Evolutionary conservation across 2,113 vertebrate genomes (phyloP).

Genomic region (Labeo catla): DNA sequence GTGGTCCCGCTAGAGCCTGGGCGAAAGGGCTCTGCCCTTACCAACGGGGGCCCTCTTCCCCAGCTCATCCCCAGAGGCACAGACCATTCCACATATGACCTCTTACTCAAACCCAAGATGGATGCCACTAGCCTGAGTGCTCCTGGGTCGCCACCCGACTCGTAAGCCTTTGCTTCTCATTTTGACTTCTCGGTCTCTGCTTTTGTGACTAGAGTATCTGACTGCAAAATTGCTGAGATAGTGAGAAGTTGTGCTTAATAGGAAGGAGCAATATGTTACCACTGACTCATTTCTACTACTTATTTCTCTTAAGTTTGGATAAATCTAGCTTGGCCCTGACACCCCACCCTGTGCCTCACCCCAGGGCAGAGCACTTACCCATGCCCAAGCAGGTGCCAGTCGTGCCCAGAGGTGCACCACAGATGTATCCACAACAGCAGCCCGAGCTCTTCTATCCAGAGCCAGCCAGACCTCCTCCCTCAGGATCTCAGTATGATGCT

Average conservation of each 20-base stretch:
- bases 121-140: slow-evolving; percentile 86
- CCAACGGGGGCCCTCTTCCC: slow-evolving; percentile 85
- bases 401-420: slow-evolving; percentile 86
- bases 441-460: slow-evolving; percentile 89
- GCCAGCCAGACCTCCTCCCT: slow-evolving; percentile 75
- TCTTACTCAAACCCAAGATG: slow-evolving; percentile 87
- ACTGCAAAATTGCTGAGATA: not conserved
- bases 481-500: slow-evolving; percentile 88
- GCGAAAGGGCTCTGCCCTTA: slow-evolving; percentile 85
- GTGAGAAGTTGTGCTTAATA: not conserved
- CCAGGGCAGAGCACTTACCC: slow-evolving; percentile 84
- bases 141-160: slow-evolving; percentile 92
- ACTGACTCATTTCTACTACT: not conserved
- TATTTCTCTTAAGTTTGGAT: slow-evolving; percentile 79
- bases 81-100: slow-evolving; percentile 83
- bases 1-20: slow-evolving; percentile 80
- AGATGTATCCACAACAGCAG: slow-evolving; percentile 84
- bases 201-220: not conserved
- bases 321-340: slow-evolving; percentile 86
- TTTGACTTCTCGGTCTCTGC: not conserved
- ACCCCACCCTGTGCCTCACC: slow-evolving; percentile 79
- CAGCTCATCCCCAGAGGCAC: slow-evolving; percentile 92
- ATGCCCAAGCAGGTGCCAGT: slow-evolving; percentile 88
- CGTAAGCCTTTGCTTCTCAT: slow-evolving; percentile 73
- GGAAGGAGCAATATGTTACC: not conserved